phyloP scores from a whole-genome alignment of 2,113 vertebrate species.

The Paedocypris sp. region DNA sequence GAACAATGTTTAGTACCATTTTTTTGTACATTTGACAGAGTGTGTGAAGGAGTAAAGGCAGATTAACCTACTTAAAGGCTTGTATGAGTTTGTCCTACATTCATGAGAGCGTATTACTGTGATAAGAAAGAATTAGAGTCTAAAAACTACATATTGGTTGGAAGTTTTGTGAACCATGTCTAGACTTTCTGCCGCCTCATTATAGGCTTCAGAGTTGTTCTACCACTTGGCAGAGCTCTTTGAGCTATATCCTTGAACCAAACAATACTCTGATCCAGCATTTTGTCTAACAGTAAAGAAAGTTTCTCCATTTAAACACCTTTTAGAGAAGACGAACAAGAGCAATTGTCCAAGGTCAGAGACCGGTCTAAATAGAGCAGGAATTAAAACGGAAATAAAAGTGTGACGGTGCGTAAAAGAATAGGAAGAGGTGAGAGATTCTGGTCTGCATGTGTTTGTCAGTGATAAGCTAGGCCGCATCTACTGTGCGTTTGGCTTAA shows the following conservation, averaged over 20 bases:
- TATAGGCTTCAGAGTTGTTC: constrained; percentile 49
- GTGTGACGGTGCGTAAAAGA: not conserved
- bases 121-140: constrained; percentile 38
- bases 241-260: constrained; percentile 21
- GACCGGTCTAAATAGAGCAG: not conserved
- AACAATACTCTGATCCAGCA: constrained; percentile 50
- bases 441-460: constrained; percentile 69
- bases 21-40: no score
- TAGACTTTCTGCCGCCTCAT: constrained; percentile 69
- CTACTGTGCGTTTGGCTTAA: constrained; percentile 66
- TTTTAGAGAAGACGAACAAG: not conserved
- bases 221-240: constrained; percentile 34
- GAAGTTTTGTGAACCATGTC: constrained; percentile 61
- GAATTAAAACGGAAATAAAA: constrained; percentile 10
- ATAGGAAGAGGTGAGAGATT: not conserved
- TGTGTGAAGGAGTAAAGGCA: constrained; percentile 45
- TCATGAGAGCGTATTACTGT: constrained; percentile 48
- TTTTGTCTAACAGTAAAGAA: constrained; percentile 69
- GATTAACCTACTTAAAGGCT: constrained; percentile 60
- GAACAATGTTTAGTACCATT: no score
- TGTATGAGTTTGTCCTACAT: constrained; percentile 38
- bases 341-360: not conserved
- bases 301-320: constrained; percentile 63
- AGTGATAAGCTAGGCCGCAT: constrained; percentile 73
- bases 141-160: constrained; percentile 59